Evolutionary conservation across 1,140 invertebrate species (phyloP).

Genomic region (Ceratosolen solmsi): DNA sequence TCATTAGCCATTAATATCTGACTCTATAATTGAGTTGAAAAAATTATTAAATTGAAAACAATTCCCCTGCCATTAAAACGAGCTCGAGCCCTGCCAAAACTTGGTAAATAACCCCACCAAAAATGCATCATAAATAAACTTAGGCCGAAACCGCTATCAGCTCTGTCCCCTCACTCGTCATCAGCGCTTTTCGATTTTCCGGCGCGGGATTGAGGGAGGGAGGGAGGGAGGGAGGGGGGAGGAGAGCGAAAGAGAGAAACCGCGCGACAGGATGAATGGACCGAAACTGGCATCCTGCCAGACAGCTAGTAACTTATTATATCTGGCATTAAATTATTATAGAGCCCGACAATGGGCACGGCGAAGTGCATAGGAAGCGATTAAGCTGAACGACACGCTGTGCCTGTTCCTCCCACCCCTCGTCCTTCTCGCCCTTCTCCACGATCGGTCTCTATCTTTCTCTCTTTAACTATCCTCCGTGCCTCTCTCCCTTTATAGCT

Average conservation of each 20-base stretch:
- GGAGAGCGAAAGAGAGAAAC: background rate
- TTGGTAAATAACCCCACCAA: background rate
- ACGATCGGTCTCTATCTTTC: background rate
- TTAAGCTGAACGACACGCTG: conserved; percentile 68
- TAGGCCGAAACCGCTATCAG: conserved; percentile 60
- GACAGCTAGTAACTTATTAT: conserved; percentile 74
- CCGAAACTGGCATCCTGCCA: conserved; percentile 67
- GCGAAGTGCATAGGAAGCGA: conserved; percentile 72
- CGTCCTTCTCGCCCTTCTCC: no score
- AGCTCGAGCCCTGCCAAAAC: background rate
- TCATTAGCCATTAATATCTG: no score
- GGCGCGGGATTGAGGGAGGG: background rate
- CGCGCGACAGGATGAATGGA: conserved; percentile 66
- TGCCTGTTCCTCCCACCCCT: background rate
- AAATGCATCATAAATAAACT: conserved; percentile 64
- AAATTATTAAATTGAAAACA: no score
- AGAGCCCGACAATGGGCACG: conserved; percentile 70
- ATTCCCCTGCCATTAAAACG: background rate
- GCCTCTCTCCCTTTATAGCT: background rate
- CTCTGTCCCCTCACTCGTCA: background rate
- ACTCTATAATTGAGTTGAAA: no score
- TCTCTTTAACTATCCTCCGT: background rate
- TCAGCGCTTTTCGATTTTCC: conserved; percentile 39
- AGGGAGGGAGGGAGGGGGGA: background rate
- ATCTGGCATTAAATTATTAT: conserved; percentile 74